Evolutionary conservation across 2,888 invertebrate genomes (phyloP), one percentile per base, ranked within the genome.

Genomic region (Hymenopus coronatus): DNA sequence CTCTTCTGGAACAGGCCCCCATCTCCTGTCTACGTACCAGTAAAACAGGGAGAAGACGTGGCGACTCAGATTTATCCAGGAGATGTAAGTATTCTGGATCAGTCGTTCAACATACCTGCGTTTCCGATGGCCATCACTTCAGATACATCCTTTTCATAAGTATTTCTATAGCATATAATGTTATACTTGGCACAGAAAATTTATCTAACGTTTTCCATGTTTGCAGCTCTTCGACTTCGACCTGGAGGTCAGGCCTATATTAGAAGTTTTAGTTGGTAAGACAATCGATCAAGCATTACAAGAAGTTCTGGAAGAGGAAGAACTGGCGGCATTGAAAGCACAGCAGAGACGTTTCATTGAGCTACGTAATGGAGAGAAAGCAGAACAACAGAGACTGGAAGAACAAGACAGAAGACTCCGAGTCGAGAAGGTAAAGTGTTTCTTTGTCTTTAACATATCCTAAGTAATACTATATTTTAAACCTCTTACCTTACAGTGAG

Each of bases 231-330:
- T 98, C 94, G 97, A 98, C 94, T 99, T 98, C 94, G 98, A 98
- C 93, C 94, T 96, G 92, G 98, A 98, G 93, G 98, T 98, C 88
- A 96, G 97, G 93, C 98, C 98, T 2, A 96, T 98, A 91, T 94
- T 98, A 90, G 98, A 98, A 93, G 96, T 97, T 87, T 94, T 99
- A 90, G 97, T 98, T 84, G 98, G 98, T 88, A 97, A 97, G 93
- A 97, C 98, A 90, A 95, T 98, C 90, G 98, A 98, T 93, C 98
- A 98, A 94, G 96, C 98, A 85, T 94, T 98, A 91, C 95, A 97
- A 25, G 98, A 99, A 93, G 97, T 98, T 82, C 95, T 98, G 91
- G 98, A 98, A 93, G 98, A 99, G 93, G 98, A 98, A 93, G 98
- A 99, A 93, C 94, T 98, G 91, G 96, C 96, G 7, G 95, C 97